A percentile compares a stretch with the other conserved stretches of the same genome.
Conservation (phyloP, 1,140 invertebrate species). For the Harlomillsia oculata region DNA sequence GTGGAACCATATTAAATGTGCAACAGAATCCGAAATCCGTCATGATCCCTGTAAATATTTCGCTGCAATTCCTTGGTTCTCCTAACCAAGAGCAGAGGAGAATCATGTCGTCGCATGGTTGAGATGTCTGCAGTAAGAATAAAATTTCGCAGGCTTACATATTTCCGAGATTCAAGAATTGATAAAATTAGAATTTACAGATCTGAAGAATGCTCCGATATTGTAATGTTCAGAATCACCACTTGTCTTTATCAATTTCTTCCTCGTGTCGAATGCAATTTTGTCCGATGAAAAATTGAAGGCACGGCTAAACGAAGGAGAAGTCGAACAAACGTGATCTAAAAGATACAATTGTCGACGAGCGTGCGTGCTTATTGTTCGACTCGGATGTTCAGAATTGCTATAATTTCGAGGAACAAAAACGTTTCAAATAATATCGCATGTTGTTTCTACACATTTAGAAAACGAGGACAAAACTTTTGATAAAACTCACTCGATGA, state of each 20-base stretch:
- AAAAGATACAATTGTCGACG: not conserved
- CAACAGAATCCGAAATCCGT: conserved; percentile 63
- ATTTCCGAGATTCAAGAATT: not conserved
- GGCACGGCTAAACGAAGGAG: not conserved
- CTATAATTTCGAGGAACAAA: not conserved
- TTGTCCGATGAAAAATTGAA: not conserved
- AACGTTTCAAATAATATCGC: not conserved
- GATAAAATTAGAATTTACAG: not conserved
- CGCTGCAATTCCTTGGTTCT: conserved; percentile 44
- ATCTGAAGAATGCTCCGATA: too few species aligned
- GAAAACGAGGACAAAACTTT: not conserved
- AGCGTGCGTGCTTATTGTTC: not conserved
- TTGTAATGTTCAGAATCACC: not conserved
- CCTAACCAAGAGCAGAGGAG: not conserved
- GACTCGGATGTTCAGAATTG: not conserved
- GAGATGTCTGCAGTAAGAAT: not conserved
- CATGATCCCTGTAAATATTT: conserved; percentile 59
- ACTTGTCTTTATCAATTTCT: not conserved
- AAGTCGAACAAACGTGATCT: not conserved
- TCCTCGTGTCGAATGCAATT: not conserved
- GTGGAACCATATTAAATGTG: conserved; percentile 54
- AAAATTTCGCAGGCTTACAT: not conserved
- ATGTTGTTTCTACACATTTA: not conserved
- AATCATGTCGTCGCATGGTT: not conserved
- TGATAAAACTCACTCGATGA: not conserved